These are phyloP conservation scores for Brachylomia viminalis DNA, from an alignment of 2,888 invertebrate species.

Conservation along the genomic window DNA sequence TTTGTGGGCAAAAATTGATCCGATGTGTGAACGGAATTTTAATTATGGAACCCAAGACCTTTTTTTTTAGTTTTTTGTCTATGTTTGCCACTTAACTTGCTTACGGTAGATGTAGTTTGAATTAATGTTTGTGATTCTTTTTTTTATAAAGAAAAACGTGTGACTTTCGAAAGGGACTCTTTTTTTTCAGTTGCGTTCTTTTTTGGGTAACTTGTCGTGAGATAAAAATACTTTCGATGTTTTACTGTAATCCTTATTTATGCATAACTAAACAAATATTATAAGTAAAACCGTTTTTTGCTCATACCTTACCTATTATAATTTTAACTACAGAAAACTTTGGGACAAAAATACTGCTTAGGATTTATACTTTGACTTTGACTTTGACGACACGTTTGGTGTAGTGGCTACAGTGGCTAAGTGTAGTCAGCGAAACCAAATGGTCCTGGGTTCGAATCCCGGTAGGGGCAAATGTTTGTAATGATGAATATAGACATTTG, in stretches of 20 bases:
- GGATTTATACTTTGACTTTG: too few species aligned
- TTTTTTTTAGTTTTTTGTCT: constrained; percentile 68
- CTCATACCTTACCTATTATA: too few species aligned
- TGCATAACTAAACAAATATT: constrained; percentile 27
- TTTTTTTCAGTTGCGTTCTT: constrained; percentile 8
- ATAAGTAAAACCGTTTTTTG: neutral
- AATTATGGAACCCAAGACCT: constrained; percentile 66
- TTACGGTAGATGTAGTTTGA: constrained; percentile 77
- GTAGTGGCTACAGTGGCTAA: too few species aligned
- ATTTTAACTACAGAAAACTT: too few species aligned
- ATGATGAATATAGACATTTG: too few species aligned
- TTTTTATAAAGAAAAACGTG: constrained; percentile 69
- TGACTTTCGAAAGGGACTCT: constrained; percentile 50
- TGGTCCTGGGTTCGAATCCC: too few species aligned
- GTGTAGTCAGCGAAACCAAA: too few species aligned
- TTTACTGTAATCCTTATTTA: neutral
- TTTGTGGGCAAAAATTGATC: constrained; percentile 67
- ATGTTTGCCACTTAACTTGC: constrained; percentile 77
- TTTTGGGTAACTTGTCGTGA: constrained; percentile 22
- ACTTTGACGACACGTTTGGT: too few species aligned
- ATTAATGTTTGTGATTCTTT: constrained; percentile 70
- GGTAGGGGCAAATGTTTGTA: too few species aligned
- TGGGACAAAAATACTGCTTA: too few species aligned
- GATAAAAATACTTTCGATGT: constrained; percentile 20
- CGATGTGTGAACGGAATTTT: constrained; percentile 77